Percentiles rank a stretch among this genome's conserved stretches.
These are phyloP conservation scores for Upupa epops DNA, from an alignment of 2,113 vertebrate species.

Conservation along the genomic window DNA sequence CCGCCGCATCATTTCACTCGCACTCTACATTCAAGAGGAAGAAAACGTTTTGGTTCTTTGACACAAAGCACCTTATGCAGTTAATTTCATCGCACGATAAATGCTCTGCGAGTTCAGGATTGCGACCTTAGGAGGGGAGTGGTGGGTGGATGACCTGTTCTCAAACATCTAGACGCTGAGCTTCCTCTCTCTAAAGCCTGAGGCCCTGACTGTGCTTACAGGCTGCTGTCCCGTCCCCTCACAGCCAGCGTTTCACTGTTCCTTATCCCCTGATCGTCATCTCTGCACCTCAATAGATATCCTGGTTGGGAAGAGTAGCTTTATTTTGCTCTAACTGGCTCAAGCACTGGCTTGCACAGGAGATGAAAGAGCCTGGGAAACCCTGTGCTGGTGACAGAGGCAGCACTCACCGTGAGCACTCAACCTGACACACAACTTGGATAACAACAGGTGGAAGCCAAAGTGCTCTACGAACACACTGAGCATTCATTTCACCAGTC, in stretches of 20 bases:
- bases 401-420: background rate
- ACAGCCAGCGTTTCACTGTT: background rate
- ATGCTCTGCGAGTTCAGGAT: background rate
- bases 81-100: constrained; percentile 57
- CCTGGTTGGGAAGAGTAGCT: background rate
- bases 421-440: background rate
- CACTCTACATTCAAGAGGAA: constrained; percentile 53
- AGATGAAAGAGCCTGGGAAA: background rate
- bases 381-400: background rate
- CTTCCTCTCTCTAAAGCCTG: background rate
- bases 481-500: background rate
- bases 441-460: background rate
- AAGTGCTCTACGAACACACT: background rate
- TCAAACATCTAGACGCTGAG: background rate
- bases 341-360: background rate
- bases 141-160: background rate
- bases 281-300: background rate
- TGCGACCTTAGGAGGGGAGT: background rate
- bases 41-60: constrained; percentile 56
- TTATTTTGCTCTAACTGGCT: background rate
- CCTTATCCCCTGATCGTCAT: background rate
- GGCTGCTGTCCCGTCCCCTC: background rate
- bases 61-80: constrained; percentile 67
- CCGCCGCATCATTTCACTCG: constrained; percentile 43
- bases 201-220: background rate